phyloP scores from a whole-genome alignment of 2,888 invertebrate species.

The Parelbella ahira region DNA sequence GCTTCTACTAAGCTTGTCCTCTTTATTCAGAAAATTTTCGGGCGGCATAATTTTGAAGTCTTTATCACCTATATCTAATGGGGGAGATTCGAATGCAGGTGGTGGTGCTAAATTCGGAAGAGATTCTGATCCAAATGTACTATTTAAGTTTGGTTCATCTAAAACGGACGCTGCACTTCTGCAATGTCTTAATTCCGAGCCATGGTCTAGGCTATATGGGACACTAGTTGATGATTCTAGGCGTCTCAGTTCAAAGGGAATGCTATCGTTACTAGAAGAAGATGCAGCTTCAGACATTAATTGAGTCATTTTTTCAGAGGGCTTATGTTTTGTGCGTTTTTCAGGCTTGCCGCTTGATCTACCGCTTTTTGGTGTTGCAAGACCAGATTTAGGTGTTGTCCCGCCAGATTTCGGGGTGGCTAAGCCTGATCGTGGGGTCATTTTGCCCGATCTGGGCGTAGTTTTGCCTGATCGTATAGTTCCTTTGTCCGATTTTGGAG shows the following conservation, averaged over 20 bases:
- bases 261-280: conserved; percentile 81
- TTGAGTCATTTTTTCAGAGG: conserved; percentile 77
- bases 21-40: conserved; percentile 70
- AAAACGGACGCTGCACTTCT: conserved; percentile 79
- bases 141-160: conserved; percentile 77
- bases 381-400: conserved; percentile 67
- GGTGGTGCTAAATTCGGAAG: conserved; percentile 86
- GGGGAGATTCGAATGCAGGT: conserved; percentile 80
- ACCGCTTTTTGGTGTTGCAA: conserved; percentile 80
- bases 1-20: conserved; percentile 64
- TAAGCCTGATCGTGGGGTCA: conserved; percentile 68
- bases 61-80: conserved; percentile 72
- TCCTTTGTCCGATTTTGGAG: conserved; percentile 70
- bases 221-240: conserved; percentile 83
- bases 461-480: conserved; percentile 67
- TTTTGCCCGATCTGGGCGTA: conserved; percentile 67
- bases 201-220: conserved; percentile 81
- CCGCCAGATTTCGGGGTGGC: conserved; percentile 69
- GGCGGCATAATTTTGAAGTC: conserved; percentile 76
- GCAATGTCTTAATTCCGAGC: conserved; percentile 76
- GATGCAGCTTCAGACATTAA: conserved; percentile 80
- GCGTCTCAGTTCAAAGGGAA: conserved; percentile 70
- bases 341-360: conserved; percentile 74
- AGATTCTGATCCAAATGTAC: conserved; percentile 83
- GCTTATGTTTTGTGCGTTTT: conserved; percentile 68